A percentile compares a stretch with the other conserved stretches of the same genome.
These are phyloP conservation scores for Guaruba guarouba DNA, from an alignment of 2,113 vertebrate genomes.

Conservation along the genomic window DNA sequence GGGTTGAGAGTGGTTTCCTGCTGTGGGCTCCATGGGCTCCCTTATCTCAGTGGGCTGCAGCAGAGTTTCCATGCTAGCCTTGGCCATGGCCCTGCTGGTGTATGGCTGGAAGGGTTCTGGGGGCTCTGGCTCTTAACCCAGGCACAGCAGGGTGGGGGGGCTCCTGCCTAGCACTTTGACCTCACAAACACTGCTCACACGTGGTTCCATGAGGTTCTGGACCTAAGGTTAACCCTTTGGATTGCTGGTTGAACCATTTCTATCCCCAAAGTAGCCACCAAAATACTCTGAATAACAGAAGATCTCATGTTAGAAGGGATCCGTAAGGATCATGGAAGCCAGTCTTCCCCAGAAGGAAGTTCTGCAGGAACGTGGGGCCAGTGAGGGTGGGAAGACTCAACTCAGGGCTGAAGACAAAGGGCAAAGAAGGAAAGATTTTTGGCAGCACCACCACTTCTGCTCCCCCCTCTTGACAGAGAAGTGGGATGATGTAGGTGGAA, in stretches of 20 bases:
- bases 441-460: background rate
- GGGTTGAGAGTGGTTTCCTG: background rate
- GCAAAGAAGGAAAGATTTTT: background rate
- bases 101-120: background rate
- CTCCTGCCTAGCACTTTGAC: background rate
- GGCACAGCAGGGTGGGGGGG: no score
- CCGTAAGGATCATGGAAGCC: background rate
- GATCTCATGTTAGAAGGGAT: background rate
- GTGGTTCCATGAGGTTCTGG: fast-evolving
- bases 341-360: background rate
- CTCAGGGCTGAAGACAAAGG: background rate
- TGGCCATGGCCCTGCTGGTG: background rate
- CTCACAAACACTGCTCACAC: background rate
- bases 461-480: background rate
- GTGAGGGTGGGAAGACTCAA: background rate
- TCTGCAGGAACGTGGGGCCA: background rate
- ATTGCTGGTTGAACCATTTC: background rate
- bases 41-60: background rate
- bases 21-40: fast-evolving
- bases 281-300: background rate
- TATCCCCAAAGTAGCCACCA: background rate
- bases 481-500: background rate
- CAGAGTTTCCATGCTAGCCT: fast-evolving
- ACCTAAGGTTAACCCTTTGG: background rate
- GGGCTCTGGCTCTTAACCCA: background rate